These are phyloP conservation scores for Varroa destructor DNA, from an alignment of 1,140 invertebrate species.

Conservation along the genomic window DNA sequence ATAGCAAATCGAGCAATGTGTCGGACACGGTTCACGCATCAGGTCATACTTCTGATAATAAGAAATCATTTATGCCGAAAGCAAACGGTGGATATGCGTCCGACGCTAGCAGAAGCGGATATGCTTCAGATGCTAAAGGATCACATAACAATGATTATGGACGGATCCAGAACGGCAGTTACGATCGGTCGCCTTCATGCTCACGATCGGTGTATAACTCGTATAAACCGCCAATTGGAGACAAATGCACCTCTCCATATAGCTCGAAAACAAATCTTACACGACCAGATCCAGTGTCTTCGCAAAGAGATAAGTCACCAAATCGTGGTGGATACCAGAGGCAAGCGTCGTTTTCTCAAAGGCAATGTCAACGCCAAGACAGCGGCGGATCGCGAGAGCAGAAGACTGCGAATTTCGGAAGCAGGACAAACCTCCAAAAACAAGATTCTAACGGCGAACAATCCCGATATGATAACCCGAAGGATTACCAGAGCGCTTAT, in stretches of 20 bases:
- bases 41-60: not conserved
- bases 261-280: constrained; percentile 20
- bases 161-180: not conserved
- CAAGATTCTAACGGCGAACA: constrained; percentile 4
- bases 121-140: not conserved
- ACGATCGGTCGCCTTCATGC: not conserved
- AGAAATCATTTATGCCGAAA: too few species aligned
- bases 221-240: not conserved
- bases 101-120: constrained; percentile 10
- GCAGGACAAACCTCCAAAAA: not conserved
- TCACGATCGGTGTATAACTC: constrained; percentile 14
- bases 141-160: constrained; percentile 8
- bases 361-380: constrained; percentile 2
- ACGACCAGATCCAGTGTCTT: not conserved
- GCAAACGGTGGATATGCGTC: too few species aligned
- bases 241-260: not conserved
- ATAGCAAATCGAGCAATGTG: constrained; percentile 1
- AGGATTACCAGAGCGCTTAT: constrained; percentile 13
- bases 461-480: constrained; percentile 1
- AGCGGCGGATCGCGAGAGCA: constrained; percentile 15
- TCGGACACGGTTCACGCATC: not conserved
- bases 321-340: not conserved
- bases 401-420: not conserved
- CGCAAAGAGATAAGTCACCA: constrained; percentile 1
- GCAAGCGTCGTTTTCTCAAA: not conserved